Evolutionary conservation across 2,888 invertebrate genomes (phyloP).

Genomic region (Stratiomys singularior): DNA sequence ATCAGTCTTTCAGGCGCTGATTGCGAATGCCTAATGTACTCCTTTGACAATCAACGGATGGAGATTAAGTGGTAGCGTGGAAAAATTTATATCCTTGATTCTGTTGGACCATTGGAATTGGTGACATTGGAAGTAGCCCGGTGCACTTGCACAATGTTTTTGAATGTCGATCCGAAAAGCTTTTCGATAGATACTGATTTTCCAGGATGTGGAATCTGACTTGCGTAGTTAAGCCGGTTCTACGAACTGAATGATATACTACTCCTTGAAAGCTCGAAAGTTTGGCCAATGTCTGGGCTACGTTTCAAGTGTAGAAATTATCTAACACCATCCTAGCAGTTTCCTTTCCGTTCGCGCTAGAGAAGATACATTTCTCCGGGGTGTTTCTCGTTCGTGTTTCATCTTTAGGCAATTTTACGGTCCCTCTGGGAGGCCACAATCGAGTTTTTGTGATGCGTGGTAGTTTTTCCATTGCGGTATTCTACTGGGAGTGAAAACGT

Average conservation of each 20-base stretch:
- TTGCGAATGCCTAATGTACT: background rate
- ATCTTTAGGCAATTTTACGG: conserved; percentile 18
- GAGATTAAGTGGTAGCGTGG: background rate
- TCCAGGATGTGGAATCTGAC: conserved; percentile 20
- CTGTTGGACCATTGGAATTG: background rate
- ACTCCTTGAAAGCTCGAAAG: conserved; percentile 23
- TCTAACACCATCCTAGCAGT: conserved; percentile 48
- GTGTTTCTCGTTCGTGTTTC: background rate
- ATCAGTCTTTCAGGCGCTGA: background rate
- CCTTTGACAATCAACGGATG: background rate
- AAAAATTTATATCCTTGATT: conserved; percentile 8
- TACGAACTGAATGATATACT: background rate
- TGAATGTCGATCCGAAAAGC: background rate
- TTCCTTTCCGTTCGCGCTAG: conserved; percentile 49
- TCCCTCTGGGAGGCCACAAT: background rate
- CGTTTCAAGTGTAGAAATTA: conserved; percentile 44
- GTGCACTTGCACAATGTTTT: background rate
- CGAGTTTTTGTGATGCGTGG: too few species aligned
- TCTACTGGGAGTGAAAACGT: too few species aligned
- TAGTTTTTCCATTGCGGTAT: too few species aligned
- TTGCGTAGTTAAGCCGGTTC: background rate
- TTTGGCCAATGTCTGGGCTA: background rate
- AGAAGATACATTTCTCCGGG: conserved; percentile 35
- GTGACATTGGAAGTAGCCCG: conserved; percentile 37
- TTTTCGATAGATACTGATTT: background rate